Conservation (phyloP, 2,797 vertebrate species). For the Tangara arthus region DNA sequence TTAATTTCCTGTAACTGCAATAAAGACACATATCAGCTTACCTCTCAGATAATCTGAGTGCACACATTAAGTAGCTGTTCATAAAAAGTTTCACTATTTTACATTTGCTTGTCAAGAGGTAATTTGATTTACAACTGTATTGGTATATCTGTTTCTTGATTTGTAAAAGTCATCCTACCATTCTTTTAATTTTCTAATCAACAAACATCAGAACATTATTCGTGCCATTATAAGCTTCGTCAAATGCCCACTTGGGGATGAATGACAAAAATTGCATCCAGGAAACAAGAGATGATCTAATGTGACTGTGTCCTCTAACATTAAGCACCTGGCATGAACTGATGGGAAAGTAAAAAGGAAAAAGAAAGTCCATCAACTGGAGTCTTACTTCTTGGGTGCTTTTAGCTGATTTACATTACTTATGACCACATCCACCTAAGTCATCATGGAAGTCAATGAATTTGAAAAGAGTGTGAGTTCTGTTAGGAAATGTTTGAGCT, state of each 20-base stretch:
- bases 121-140: conserved; percentile 21
- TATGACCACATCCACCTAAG: not conserved
- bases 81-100: not conserved
- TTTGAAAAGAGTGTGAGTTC: not conserved
- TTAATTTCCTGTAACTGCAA: not conserved
- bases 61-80: not conserved
- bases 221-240: not conserved
- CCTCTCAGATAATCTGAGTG: not conserved
- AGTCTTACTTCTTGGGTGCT: not conserved
- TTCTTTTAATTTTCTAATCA: conserved; percentile 36
- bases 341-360: not conserved
- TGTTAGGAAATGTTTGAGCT: not conserved
- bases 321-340: not conserved
- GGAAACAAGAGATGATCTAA: conserved; percentile 4
- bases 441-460: not conserved
- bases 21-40: not conserved
- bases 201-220: not conserved
- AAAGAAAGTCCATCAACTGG: not conserved
- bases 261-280: not conserved
- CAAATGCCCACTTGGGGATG: not conserved
- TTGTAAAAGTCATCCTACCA: not conserved
- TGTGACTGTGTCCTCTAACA: not conserved
- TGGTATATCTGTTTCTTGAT: not conserved
- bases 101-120: not conserved
- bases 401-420: not conserved